Evolutionary conservation across 2,113 vertebrate species (phyloP).

Genomic region (Zosterops japonicus): DNA sequence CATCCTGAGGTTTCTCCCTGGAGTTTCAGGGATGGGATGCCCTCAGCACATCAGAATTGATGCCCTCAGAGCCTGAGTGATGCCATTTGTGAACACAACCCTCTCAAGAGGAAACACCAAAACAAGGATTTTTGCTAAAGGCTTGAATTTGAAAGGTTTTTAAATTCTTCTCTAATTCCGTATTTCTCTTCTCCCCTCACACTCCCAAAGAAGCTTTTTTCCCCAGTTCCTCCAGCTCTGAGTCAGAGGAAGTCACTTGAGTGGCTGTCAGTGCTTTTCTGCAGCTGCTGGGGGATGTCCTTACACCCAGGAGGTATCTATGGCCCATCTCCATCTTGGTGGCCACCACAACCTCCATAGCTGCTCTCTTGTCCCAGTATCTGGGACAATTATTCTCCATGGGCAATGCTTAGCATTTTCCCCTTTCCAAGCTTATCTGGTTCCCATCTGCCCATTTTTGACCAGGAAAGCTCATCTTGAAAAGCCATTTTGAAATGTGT

Average conservation of each 20-base stretch:
- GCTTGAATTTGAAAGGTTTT: background rate
- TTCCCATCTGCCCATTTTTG: background rate
- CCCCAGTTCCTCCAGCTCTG: background rate
- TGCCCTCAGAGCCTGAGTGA: background rate
- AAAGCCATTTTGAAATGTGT: background rate
- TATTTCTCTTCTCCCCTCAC: background rate
- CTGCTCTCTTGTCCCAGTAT: background rate
- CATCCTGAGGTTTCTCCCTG: fast-evolving
- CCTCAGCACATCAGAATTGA: background rate
- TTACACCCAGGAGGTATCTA: fast-evolving
- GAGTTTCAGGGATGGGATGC: background rate
- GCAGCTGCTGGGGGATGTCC: background rate
- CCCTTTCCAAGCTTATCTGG: background rate
- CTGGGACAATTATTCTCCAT: background rate
- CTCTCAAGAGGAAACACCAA: background rate
- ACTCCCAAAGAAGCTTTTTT: background rate
- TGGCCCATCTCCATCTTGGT: background rate
- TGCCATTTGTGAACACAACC: fast-evolving
- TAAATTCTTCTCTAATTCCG: background rate
- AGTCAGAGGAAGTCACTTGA: background rate
- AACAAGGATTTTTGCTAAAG: background rate
- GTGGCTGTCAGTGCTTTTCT: fast-evolving
- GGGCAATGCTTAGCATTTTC: background rate
- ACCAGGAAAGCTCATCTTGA: background rate
- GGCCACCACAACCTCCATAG: background rate